Evolutionary conservation across 2,888 invertebrate species (phyloP).

Genomic region (Serripes groenlandicus): DNA sequence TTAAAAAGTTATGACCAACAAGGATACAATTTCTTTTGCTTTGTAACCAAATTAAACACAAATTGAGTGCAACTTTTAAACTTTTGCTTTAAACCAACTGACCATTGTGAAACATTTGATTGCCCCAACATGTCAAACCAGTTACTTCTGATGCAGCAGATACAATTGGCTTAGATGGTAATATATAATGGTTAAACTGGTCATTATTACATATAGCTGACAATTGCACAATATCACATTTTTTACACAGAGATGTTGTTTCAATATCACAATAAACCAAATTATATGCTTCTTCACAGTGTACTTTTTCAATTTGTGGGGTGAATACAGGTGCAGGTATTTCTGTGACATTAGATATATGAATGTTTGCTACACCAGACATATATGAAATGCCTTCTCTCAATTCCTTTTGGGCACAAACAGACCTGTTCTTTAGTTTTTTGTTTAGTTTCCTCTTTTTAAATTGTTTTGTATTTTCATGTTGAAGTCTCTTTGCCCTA

Average conservation of each 20-base stretch:
- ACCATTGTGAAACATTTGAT: slow-evolving; percentile 12
- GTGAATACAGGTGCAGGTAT: background rate
- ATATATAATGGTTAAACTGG: slow-evolving; percentile 34
- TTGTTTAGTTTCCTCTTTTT: slow-evolving; percentile 8
- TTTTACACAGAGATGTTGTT: slow-evolving; percentile 32
- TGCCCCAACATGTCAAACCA: background rate
- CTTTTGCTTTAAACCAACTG: background rate
- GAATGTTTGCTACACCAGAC: background rate
- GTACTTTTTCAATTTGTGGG: background rate
- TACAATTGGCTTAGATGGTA: slow-evolving; percentile 33
- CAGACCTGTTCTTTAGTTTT: background rate
- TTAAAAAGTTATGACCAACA: slow-evolving; percentile 7
- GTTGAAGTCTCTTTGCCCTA: background rate
- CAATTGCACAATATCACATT: slow-evolving; percentile 35
- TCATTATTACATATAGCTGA: slow-evolving; percentile 38
- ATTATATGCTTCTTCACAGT: background rate
- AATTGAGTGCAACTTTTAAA: background rate
- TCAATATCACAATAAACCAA: slow-evolving; percentile 43
- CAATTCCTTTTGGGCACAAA: slow-evolving; percentile 4
- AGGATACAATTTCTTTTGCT: background rate
- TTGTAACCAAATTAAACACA: slow-evolving; percentile 13
- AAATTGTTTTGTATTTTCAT: background rate
- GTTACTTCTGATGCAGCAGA: slow-evolving; percentile 34
- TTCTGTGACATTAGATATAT: background rate
- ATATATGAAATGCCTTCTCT: slow-evolving; percentile 21